Evolutionary conservation across 2,797 vertebrate species (phyloP).

Genomic region (Pipistrellus pipistrellus): DNA sequence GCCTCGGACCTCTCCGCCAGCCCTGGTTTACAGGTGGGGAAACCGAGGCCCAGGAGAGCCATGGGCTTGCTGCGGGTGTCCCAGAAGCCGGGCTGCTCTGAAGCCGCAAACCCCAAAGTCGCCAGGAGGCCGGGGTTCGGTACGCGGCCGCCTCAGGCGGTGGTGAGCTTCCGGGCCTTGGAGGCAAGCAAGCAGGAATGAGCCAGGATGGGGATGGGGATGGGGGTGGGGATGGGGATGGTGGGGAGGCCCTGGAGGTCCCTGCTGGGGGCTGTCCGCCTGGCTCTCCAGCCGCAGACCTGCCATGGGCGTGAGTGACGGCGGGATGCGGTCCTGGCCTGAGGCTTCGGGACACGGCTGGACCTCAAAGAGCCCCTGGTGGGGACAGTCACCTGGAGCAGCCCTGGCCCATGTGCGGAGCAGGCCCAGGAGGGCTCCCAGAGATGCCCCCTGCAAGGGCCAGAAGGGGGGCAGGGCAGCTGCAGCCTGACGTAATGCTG

Average conservation of each 20-base stretch:
- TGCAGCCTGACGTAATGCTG: not conserved
- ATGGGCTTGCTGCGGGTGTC: not conserved
- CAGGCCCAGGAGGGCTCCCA: no score
- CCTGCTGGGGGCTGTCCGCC: no score
- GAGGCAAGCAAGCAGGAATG: not conserved
- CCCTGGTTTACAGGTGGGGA: not conserved
- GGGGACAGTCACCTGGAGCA: not conserved
- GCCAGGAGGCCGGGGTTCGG: no score
- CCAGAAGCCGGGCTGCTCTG: not conserved
- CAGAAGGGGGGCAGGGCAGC: no score
- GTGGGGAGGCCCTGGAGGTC: no score
- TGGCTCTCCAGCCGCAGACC: no score
- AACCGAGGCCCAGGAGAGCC: not conserved
- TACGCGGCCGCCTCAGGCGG: rapidly evolving
- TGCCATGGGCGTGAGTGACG: no score
- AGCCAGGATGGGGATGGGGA: no score
- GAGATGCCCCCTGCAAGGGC: no score
- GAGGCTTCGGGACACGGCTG: not conserved
- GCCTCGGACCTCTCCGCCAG: not conserved
- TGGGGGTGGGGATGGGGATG: no score
- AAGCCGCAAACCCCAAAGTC: not conserved
- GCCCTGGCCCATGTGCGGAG: not conserved
- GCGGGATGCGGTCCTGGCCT: no score
- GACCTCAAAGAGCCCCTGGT: not conserved
- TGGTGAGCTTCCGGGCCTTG: not conserved